Conservation (phyloP, 2,113 vertebrate species). For the Oreamnos americanus region DNA sequence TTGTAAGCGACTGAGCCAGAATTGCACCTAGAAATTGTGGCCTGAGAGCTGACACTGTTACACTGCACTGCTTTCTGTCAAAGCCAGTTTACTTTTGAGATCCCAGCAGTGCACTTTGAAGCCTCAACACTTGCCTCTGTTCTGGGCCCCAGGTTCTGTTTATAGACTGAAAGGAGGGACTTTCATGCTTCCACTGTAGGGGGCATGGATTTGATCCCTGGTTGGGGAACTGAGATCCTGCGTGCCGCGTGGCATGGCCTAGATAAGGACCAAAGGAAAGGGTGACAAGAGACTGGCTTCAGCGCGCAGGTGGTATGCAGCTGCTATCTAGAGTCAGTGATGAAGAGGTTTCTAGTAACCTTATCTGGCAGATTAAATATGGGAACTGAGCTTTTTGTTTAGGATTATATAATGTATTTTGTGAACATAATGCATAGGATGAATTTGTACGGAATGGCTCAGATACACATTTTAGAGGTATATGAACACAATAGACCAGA, state of each 20-base stretch:
- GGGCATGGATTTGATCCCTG: background rate
- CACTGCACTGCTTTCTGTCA: background rate
- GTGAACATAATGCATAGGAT: background rate
- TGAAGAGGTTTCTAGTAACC: background rate
- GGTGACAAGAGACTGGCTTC: background rate
- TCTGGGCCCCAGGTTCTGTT: background rate
- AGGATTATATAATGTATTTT: background rate
- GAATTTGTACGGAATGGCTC: background rate
- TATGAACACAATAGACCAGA: background rate
- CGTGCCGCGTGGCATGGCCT: background rate
- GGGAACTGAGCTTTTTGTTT: conserved; percentile 1
- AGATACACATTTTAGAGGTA: background rate
- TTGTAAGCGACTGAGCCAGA: background rate
- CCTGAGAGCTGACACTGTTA: background rate
- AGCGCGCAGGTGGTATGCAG: background rate
- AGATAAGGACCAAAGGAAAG: background rate
- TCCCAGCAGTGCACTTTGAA: background rate
- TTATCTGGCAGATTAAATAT: background rate
- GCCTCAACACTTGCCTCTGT: background rate
- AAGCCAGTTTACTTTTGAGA: background rate
- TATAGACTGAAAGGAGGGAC: background rate
- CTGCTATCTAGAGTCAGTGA: background rate
- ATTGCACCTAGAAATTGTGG: background rate
- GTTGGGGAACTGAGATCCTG: background rate
- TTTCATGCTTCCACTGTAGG: background rate